Evolutionary conservation across 2,113 vertebrate species (phyloP).

Genomic region (Pipra filicauda): DNA sequence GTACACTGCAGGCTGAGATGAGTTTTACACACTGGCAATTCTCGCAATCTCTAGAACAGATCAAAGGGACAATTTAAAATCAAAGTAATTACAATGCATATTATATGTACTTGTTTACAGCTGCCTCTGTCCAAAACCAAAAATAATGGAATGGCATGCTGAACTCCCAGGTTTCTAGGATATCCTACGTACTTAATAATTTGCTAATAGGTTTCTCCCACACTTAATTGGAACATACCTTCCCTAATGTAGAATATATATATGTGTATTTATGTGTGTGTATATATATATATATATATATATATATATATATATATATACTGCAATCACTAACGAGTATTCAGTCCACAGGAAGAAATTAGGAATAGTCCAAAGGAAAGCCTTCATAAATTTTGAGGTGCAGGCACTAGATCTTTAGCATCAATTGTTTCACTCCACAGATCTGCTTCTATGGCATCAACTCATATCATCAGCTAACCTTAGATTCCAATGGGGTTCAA

Average conservation of each 20-base stretch:
- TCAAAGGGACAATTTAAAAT: not conserved
- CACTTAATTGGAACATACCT: not conserved
- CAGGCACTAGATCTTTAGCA: not conserved
- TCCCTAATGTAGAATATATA: not conserved
- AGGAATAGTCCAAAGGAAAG: not conserved
- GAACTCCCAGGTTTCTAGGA: not conserved
- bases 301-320: not conserved
- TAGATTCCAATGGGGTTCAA: not conserved
- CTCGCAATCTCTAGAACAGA: not conserved
- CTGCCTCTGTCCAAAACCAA: not conserved
- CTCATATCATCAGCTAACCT: not conserved
- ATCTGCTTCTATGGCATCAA: not conserved
- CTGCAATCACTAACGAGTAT: not conserved
- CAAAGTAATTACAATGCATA: not conserved
- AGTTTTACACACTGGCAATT: not conserved
- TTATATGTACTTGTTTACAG: not conserved
- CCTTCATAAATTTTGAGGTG: not conserved
- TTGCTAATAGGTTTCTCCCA: not conserved
- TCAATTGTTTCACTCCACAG: not conserved
- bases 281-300: too few relatives aligned
- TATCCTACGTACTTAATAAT: not conserved
- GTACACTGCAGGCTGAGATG: not conserved
- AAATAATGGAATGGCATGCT: not conserved
- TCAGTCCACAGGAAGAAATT: not conserved
- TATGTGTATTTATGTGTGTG: too few relatives aligned